phyloP scores from a whole-genome alignment of 53 echinoderm and acorn worm genomes.

The Crossaster papposus region DNA sequence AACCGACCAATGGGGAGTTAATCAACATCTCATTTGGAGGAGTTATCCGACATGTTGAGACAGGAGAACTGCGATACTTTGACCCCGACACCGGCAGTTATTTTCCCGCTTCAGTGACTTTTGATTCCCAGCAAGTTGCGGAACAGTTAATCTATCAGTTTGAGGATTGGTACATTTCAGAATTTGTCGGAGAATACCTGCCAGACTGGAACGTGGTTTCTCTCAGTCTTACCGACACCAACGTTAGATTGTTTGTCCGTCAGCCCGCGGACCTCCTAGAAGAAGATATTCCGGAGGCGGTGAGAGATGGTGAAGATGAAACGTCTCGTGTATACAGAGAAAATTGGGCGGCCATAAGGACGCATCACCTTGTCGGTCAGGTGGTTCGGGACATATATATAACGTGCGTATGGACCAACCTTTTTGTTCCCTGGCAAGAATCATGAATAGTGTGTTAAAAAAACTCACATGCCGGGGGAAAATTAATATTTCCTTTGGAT shows the following conservation, averaged over 20 bases:
- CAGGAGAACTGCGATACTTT: not conserved
- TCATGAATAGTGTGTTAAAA: not conserved
- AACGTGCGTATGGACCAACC: constrained; percentile 20
- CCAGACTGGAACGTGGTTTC: not conserved
- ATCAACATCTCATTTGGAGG: not conserved
- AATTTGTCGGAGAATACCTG: not conserved
- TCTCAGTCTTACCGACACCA: too few relatives aligned
- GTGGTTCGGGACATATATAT: constrained; percentile 31
- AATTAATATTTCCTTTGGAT: constrained; percentile 34
- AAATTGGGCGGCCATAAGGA: constrained; percentile 26
- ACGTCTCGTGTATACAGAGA: not conserved
- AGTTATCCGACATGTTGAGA: not conserved
- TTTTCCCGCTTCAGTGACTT: not conserved
- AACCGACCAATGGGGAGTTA: not conserved
- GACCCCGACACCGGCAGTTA: not conserved
- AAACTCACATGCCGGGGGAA: not conserved
- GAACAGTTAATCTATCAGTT: not conserved
- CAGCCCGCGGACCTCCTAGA: not conserved
- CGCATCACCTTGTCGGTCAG: constrained; percentile 19
- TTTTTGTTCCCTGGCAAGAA: too few relatives aligned
- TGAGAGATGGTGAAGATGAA: not conserved
- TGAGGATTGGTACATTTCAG: not conserved
- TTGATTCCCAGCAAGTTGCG: not conserved
- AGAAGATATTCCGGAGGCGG: not conserved
- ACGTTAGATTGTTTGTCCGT: not conserved